Conservation (phyloP, 2,888 invertebrate species). For the Amiota minor region DNA sequence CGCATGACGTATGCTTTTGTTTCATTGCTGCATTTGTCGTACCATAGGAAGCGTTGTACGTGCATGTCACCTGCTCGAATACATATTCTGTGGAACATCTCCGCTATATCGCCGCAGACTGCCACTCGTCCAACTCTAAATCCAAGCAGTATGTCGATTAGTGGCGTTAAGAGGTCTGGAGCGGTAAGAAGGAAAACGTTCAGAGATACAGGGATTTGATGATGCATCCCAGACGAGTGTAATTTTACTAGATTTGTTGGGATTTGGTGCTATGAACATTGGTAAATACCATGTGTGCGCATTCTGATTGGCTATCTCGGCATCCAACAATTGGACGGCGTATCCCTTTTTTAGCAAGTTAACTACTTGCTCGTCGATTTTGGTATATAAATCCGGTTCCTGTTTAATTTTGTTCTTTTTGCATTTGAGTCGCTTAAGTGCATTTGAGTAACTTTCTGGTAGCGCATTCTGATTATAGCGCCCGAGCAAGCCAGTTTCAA, state of each 20-base stretch:
- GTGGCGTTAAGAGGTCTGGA: constrained; percentile 15
- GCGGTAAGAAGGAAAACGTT: constrained; percentile 8
- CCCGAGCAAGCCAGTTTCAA: neutral
- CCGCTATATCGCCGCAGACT: too few relatives aligned
- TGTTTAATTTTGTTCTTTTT: neutral
- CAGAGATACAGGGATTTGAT: neutral
- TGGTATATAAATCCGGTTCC: neutral
- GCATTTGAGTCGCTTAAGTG: too few relatives aligned
- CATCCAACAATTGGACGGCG: neutral
- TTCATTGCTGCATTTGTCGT: neutral
- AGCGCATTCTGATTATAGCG: too few relatives aligned
- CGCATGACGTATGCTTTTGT: constrained; percentile 11
- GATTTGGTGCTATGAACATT: constrained; percentile 10
- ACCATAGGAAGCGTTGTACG: constrained; percentile 8
- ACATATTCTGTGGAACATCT: constrained; percentile 3
- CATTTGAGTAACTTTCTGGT: too few relatives aligned
- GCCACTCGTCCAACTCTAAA: constrained; percentile 16
- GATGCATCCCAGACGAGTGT: neutral
- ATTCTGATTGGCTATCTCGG: neutral
- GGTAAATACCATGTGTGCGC: constrained; percentile 6
- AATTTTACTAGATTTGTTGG: neutral
- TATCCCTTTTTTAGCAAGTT: constrained; percentile 12
- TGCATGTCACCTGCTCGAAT: neutral
- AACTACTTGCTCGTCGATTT: neutral
- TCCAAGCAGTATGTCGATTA: constrained; percentile 7